These are phyloP conservation scores for Phyllotreta striolata DNA, from an alignment of 2,888 invertebrate genomes.

Conservation along the genomic window DNA sequence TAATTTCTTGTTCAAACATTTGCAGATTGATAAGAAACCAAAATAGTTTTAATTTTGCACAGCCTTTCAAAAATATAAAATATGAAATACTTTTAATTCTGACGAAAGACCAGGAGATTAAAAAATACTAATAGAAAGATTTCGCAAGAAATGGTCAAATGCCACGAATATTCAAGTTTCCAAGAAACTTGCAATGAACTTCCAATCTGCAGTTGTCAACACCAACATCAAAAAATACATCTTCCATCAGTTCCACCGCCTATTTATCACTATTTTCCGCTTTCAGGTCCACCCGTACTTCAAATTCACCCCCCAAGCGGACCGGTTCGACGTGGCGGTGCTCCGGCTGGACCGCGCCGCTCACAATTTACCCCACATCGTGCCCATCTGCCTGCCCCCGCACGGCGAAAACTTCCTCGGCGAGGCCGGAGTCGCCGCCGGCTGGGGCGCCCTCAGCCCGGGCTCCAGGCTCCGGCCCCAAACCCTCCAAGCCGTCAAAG, in stretches of 20 bases:
- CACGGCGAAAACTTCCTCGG: slow-evolving; percentile 90
- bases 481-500: slow-evolving; percentile 89
- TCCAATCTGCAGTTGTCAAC: too few species aligned
- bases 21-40: too few species aligned
- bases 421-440: slow-evolving; percentile 91
- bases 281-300: slow-evolving; percentile 87
- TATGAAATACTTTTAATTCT: too few species aligned
- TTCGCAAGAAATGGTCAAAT: too few species aligned
- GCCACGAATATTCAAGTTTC: too few species aligned
- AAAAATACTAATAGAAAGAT: too few species aligned
- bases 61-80: too few species aligned
- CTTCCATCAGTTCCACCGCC: background rate
- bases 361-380: slow-evolving; percentile 90
- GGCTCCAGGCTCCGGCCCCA: slow-evolving; percentile 88
- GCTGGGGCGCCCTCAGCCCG: slow-evolving; percentile 88
- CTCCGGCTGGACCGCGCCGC: slow-evolving; percentile 86
- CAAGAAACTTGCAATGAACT: too few species aligned
- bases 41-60: too few species aligned
- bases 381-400: slow-evolving; percentile 90
- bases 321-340: slow-evolving; percentile 91
- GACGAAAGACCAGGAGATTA: too few species aligned
- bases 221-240: background rate
- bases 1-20: too few species aligned
- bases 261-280: background rate
- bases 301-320: slow-evolving; percentile 92